Percentiles rank a stretch among this genome's conserved stretches.
phyloP scores from a whole-genome alignment of 2,797 vertebrate species.

The Mionectes olivaceus region DNA sequence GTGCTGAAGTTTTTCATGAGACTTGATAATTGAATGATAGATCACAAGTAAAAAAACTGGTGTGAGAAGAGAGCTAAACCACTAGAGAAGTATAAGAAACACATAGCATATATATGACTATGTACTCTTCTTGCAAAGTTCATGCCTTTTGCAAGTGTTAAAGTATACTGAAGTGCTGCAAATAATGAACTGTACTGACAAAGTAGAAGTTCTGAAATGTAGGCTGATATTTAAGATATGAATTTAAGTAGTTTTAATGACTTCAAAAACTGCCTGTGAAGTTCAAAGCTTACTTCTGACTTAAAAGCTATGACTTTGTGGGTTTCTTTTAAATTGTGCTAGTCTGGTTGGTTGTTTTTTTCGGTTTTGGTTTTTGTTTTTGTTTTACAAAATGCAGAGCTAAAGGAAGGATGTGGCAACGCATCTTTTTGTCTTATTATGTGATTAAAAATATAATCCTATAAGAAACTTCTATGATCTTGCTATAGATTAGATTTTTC shows the following conservation, averaged over 20 bases:
- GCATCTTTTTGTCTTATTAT: not conserved
- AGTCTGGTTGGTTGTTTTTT: not conserved
- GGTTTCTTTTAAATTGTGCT: not conserved
- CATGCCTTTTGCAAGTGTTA: not conserved
- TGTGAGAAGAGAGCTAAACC: not conserved
- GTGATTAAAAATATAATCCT: not conserved
- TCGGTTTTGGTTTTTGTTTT: not conserved
- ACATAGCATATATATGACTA: accelerated
- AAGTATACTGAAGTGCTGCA: not conserved
- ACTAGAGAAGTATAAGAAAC: not conserved
- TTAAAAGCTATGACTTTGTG: not conserved
- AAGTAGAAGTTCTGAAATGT: not conserved
- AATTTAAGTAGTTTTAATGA: not conserved
- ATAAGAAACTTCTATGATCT: not conserved
- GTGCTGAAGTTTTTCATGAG: not conserved
- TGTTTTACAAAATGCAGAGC: not conserved
- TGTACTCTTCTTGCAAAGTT: not conserved
- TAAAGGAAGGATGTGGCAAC: not conserved
- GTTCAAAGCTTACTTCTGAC: not conserved
- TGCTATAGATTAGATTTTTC: not conserved
- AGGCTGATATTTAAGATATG: not conserved
- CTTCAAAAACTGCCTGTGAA: not conserved
- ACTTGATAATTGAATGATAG: not conserved
- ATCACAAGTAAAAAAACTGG: not conserved
- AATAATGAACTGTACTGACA: not conserved